Base-by-base conservation (phyloP, 2,797 vertebrate genomes). In the Poecile montanus region DNA sequence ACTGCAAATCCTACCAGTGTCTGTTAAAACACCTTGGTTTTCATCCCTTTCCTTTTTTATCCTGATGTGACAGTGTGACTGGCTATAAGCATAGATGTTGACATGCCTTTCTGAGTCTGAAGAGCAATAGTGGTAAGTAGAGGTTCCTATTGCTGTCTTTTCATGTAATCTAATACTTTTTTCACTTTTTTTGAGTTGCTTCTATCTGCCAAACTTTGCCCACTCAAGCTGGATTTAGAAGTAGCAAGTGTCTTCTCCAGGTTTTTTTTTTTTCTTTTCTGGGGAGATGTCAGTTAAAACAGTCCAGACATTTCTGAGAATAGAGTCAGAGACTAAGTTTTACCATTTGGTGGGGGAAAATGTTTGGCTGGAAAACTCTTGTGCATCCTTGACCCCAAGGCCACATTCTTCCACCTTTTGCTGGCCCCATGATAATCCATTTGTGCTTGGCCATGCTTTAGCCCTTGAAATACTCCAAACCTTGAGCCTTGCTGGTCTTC, bases 1-100 rank as follows among this genome's bases (percentile, higher is more conserved):
- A 90, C 60, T 54, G 51, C n/a, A 87, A 66, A 68, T 75, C 34
- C 27, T 84, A 29, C 45, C 34, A 4, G 12, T 30, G 29, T 83
- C 45, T 82, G 44, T 79, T 78, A 42, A 79, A 95, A 67, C 66
- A 74, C 74, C 61, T 88, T 88, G 89, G 66, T 65, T 51, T 94
- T 87, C 29, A 38, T 72, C 40, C 34, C 13, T 63, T 68, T 76
- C 18, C 6, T 67, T 95, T 90, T 76, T 71, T 57, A 63, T 42
- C 34, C 48, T 73, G 62, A 47, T 54, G 44, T 68, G 23, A 11
- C 57, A 63, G 26, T 70, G 13, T 71, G 48, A 9, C 57, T 88
- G 29, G 70, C 65, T 71, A 1, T 85, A 66, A 85, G 56, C 18
- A 16, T 47, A 36, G 60, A 42, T 76, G 21, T 17, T 70, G 51